A percentile compares a stretch with the other conserved stretches of the same genome.
phyloP scores from a whole-genome alignment of 2,113 vertebrate species.

The Ia io region DNA sequence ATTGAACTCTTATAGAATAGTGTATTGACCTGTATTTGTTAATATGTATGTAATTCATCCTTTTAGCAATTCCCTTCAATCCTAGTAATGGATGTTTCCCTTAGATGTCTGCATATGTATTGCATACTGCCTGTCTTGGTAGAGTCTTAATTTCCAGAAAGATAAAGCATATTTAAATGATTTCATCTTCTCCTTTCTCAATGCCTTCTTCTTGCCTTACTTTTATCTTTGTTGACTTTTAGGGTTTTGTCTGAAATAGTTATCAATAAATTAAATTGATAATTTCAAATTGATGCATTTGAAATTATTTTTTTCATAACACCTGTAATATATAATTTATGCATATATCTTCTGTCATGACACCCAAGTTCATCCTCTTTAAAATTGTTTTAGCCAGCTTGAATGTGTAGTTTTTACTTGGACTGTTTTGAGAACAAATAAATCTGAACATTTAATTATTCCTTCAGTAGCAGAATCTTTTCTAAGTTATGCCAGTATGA shows the following conservation, averaged over 20 bases:
- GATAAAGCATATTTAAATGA: background rate
- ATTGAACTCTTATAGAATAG: background rate
- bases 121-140: background rate
- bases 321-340: background rate
- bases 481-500: background rate
- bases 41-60: background rate
- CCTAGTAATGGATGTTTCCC: background rate
- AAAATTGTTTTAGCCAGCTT: background rate
- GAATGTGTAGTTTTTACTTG: constrained; percentile 29
- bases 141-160: constrained; percentile 10
- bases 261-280: background rate
- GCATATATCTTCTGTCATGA: background rate
- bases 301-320: background rate
- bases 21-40: background rate
- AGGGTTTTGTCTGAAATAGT: background rate
- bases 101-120: background rate
- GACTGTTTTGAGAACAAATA: background rate
- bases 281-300: background rate
- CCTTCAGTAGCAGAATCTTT: background rate
- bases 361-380: background rate
- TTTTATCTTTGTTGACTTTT: background rate
- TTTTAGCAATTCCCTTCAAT: background rate
- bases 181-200: background rate
- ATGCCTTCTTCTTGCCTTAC: background rate
- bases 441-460: constrained; percentile 41